Conservation (phyloP, 1,140 invertebrate species). For the Saccostrea cuccullata region DNA sequence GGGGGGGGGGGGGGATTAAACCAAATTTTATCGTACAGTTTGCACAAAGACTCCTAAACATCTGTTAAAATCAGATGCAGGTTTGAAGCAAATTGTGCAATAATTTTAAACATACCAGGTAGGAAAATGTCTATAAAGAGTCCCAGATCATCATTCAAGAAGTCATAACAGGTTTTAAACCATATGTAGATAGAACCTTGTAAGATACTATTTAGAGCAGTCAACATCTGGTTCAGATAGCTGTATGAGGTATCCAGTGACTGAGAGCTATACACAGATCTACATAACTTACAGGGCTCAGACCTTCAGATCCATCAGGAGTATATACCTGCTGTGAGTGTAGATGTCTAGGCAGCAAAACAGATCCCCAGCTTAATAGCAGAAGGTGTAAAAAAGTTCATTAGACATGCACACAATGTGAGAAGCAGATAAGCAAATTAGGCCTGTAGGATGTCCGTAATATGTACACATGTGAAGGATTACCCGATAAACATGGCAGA, state of each 20-base stretch:
- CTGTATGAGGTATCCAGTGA: constrained; percentile 4
- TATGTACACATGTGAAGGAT: not conserved
- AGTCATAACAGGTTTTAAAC: no score
- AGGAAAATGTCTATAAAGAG: no score
- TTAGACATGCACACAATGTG: not conserved
- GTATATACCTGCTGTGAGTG: constrained; percentile 2
- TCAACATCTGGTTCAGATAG: constrained; percentile 4
- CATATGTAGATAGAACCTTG: no score
- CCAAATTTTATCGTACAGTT: no score
- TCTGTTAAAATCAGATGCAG: no score
- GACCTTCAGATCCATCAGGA: not conserved
- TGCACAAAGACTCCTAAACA: no score
- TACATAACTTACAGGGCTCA: not conserved
- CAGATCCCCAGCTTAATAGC: constrained; percentile 2
- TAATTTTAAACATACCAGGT: no score
- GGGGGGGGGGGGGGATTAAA: no score
- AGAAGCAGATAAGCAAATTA: not conserved
- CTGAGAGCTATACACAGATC: not conserved
- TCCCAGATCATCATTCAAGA: no score
- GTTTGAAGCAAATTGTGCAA: no score
- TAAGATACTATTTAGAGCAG: not conserved
- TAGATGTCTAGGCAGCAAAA: constrained; percentile 5
- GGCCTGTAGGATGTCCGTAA: not conserved
- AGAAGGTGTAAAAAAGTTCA: constrained; percentile 17
- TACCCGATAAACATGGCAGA: not conserved